Evolutionary conservation across 2,113 vertebrate species (phyloP).

Genomic region (Amphiprion ocellaris): DNA sequence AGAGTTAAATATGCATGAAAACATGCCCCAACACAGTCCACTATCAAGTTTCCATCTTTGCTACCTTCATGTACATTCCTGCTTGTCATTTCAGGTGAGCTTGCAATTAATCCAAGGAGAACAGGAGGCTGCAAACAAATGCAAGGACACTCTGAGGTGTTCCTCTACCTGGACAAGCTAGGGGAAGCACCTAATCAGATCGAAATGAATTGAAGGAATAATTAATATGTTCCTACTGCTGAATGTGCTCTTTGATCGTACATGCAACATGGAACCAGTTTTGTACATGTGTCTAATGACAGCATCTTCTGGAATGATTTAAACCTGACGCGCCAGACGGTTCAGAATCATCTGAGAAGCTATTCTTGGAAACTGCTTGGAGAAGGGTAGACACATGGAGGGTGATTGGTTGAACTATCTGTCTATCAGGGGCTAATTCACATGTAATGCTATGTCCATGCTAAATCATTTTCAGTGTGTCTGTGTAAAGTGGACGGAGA

Average conservation of each 20-base stretch:
- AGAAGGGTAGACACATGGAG: too few species aligned
- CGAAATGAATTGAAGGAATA: background rate
- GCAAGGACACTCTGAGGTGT: slow-evolving; percentile 14
- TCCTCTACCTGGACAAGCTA: background rate
- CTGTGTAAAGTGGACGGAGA: too few species aligned
- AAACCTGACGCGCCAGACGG: too few species aligned
- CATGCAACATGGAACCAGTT: background rate
- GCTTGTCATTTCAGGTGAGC: slow-evolving; percentile 53
- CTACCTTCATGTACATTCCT: slow-evolving; percentile 54
- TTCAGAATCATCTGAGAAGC: too few species aligned
- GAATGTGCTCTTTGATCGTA: background rate
- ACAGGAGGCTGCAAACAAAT: background rate
- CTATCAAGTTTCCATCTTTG: slow-evolving; percentile 23
- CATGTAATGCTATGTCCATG: too few species aligned
- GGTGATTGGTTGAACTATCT: too few species aligned
- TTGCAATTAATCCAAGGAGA: slow-evolving; percentile 20
- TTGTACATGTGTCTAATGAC: background rate
- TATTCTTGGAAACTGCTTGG: too few species aligned
- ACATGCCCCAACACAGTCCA: slow-evolving; percentile 37
- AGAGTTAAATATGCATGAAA: background rate
- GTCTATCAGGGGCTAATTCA: too few species aligned
- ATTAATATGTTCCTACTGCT: background rate
- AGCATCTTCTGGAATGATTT: too few species aligned
- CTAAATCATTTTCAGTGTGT: too few species aligned
- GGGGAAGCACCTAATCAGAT: slow-evolving; percentile 5